Evolutionary conservation across 2,797 vertebrate species (phyloP), one percentile per base, ranked within the genome.

Genomic region (Ctenochaetus hawaiiensis): DNA sequence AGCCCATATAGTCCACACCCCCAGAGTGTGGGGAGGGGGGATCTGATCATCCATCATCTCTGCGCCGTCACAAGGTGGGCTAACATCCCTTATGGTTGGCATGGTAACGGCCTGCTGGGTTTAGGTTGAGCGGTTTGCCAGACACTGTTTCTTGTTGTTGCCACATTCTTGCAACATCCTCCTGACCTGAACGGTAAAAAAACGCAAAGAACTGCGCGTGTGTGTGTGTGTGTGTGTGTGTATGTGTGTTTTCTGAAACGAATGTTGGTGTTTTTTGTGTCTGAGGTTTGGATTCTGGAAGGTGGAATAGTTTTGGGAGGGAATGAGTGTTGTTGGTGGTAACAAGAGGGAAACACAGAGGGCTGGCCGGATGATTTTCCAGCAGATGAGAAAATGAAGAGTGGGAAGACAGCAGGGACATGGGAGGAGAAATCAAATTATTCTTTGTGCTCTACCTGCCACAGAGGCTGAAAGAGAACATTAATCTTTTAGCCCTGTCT

Each of bases 151-250:
- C 92, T 90, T 83, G 78, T 89, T 91, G 90, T 93, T 93, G 92
- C 93, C 89, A 89, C 88, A 90, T 75, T 93, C 87, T 94, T 94
- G 92, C 93, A 93, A 88, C 93, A 94, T 93, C 90, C 81, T 63
- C 83, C 87, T 81, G 89, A 90, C 83, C 93, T 87, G 87, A 85
- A 51, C 85, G 1, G 61, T 20, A 30, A 30, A 30, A 61, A 83
- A 65, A 81, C 62, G 39, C 67, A 30, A 67, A 64, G 69, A 78
- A 80, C 49, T 39, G 56, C 49, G 20, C 60, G 76, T 75, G 73
- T 91, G 22, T 67, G 77, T 75, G 75, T 90, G 34, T 59, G 17
- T 39, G 20, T 30, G 5, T 30, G 26, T 30, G n/a, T 30, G 5
- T 30, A 5, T 30, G n/a, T 60, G 17, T 49, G 34, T 44, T 81